Percentiles rank a stretch among this genome's conserved stretches.
These are phyloP conservation scores for Coendou prehensilis DNA, from an alignment of 2,797 vertebrate genomes.

Conservation along the genomic window DNA sequence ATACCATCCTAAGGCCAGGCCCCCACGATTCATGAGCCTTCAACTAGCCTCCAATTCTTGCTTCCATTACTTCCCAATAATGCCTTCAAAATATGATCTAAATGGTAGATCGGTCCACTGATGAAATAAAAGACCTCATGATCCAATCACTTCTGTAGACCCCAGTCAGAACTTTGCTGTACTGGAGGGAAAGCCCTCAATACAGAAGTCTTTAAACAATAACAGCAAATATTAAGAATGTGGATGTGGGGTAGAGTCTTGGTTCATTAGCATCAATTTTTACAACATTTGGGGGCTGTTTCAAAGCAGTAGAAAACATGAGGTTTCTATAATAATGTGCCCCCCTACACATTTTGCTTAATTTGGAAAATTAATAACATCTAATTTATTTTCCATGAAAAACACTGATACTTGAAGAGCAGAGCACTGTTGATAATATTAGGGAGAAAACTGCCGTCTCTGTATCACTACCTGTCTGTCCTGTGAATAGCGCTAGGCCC, in stretches of 20 bases:
- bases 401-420: not conserved
- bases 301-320: not conserved
- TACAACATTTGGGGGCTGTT: not conserved
- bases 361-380: conserved; percentile 10
- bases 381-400: conserved; percentile 4
- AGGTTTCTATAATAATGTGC: not conserved
- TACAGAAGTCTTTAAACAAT: not conserved
- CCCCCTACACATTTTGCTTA: not conserved
- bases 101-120: not conserved
- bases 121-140: not conserved
- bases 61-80: not conserved
- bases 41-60: not conserved
- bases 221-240: not conserved
- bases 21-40: not conserved
- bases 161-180: not conserved
- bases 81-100: not conserved
- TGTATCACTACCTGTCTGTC: not conserved
- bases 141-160: not conserved
- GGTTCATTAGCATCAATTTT: not conserved
- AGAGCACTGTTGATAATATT: not conserved
- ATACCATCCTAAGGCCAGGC: not conserved
- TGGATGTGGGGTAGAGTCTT: not conserved
- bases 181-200: not conserved
- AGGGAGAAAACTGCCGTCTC: not conserved
- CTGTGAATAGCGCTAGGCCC: not conserved